Percentiles rank a stretch among this genome's conserved stretches.
Evolutionary conservation across 1,140 invertebrate species (phyloP).

Genomic region (Cydia pomonella): DNA sequence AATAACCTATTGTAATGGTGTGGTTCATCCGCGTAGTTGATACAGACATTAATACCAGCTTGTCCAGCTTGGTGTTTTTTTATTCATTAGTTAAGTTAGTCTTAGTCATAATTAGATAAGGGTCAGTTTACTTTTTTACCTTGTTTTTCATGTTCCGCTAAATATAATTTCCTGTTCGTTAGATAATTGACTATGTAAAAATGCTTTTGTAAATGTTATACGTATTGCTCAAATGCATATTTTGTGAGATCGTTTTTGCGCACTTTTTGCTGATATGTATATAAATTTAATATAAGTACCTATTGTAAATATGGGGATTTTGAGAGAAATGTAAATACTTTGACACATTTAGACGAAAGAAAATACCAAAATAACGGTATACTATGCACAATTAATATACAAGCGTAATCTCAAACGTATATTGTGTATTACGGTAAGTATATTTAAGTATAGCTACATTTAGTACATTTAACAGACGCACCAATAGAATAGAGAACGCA

Average conservation of each 20-base stretch:
- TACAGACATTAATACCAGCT: neutral
- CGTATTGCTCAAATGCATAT: conserved; percentile 80
- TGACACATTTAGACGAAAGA: conserved; percentile 44
- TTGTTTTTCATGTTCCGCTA: conserved; percentile 13
- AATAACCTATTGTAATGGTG: conserved; percentile 61
- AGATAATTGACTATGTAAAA: conserved; percentile 28
- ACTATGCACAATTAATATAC: conserved; percentile 74
- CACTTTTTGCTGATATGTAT: conserved; percentile 78
- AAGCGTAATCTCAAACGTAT: conserved; percentile 46
- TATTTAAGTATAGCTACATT: conserved; percentile 35
- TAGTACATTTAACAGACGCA: conserved; percentile 49
- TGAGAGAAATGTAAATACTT: conserved; percentile 53
- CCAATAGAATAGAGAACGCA: conserved; percentile 60
- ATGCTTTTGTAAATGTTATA: conserved; percentile 72
- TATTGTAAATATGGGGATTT: conserved; percentile 64
- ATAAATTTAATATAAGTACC: conserved; percentile 56
- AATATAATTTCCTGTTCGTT: conserved; percentile 23
- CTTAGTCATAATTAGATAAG: conserved; percentile 1
- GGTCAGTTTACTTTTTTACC: neutral
- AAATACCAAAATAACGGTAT: conserved; percentile 74
- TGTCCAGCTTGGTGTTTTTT: neutral
- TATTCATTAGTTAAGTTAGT: neutral
- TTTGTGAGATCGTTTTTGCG: conserved; percentile 78
- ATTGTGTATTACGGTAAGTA: conserved; percentile 50
- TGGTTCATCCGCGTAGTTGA: conserved; percentile 19